Conservation (phyloP, 2,888 invertebrate genomes). For the Amblyjoppa proteus region DNA sequence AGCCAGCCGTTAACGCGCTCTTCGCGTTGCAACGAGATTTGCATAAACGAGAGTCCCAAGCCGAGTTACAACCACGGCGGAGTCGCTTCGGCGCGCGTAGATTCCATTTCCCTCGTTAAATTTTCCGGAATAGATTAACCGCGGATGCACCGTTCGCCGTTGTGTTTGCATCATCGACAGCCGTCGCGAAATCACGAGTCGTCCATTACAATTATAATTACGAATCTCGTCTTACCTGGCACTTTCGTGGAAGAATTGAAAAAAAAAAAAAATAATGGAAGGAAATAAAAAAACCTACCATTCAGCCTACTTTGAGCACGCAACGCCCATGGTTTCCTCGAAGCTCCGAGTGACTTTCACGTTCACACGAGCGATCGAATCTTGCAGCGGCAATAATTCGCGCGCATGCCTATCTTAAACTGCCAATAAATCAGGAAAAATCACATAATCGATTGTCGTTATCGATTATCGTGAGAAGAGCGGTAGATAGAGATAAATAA, state of each 20-base stretch:
- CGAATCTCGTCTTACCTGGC: background rate
- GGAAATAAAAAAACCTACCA: background rate
- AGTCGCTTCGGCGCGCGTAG: slow-evolving; percentile 17
- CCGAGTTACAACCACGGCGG: background rate
- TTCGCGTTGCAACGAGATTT: slow-evolving; percentile 70
- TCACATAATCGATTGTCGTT: slow-evolving; percentile 48
- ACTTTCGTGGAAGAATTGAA: background rate
- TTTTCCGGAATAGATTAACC: slow-evolving; percentile 67
- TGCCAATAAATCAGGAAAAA: slow-evolving; percentile 26
- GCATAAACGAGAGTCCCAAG: slow-evolving; percentile 72
- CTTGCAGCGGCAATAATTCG: slow-evolving; percentile 28
- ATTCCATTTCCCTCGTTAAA: slow-evolving; percentile 58
- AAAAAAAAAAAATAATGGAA: background rate
- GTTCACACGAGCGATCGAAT: slow-evolving; percentile 39
- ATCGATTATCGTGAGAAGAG: slow-evolving; percentile 51
- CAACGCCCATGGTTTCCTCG: background rate
- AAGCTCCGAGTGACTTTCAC: slow-evolving; percentile 31
- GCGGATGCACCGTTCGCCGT: slow-evolving; percentile 49
- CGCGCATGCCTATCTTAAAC: slow-evolving; percentile 26
- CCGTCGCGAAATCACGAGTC: background rate
- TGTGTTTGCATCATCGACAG: background rate
- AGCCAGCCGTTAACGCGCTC: slow-evolving; percentile 75
- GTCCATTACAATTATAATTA: background rate
- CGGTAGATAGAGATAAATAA: slow-evolving; percentile 35
- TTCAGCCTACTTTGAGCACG: background rate